Conservation (phyloP, 2,113 vertebrate genomes). For the Rhea americana region DNA sequence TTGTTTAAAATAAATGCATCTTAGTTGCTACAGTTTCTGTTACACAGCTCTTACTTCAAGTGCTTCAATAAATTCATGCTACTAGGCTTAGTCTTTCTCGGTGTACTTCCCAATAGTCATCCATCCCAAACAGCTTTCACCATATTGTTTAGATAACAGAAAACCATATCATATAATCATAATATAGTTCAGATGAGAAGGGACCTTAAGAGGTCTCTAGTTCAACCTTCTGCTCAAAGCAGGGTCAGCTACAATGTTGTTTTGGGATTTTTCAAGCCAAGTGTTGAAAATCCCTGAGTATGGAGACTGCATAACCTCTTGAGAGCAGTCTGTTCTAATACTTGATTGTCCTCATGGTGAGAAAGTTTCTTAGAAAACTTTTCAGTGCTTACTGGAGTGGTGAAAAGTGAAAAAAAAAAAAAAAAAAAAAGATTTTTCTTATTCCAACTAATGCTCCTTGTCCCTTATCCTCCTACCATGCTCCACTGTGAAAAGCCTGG, state of each 20-base stretch:
- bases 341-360: neutral
- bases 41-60: neutral
- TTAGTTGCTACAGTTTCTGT: neutral
- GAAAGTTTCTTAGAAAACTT: neutral
- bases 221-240: neutral
- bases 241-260: neutral
- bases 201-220: neutral
- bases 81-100: neutral
- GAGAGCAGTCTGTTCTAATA: neutral
- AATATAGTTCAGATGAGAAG: neutral
- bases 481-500: neutral
- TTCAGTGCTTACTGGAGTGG: neutral
- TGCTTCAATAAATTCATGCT: neutral
- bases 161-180: neutral
- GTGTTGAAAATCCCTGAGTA: neutral
- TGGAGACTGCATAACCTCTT: neutral
- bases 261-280: neutral
- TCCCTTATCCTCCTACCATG: neutral
- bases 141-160: neutral
- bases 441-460: neutral
- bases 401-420: neutral
- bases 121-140: neutral
- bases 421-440: neutral
- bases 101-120: neutral
- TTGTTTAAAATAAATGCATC: neutral